Evolutionary conservation across 2,888 invertebrate genomes (phyloP).

Genomic region (Gryllus longicercus): DNA sequence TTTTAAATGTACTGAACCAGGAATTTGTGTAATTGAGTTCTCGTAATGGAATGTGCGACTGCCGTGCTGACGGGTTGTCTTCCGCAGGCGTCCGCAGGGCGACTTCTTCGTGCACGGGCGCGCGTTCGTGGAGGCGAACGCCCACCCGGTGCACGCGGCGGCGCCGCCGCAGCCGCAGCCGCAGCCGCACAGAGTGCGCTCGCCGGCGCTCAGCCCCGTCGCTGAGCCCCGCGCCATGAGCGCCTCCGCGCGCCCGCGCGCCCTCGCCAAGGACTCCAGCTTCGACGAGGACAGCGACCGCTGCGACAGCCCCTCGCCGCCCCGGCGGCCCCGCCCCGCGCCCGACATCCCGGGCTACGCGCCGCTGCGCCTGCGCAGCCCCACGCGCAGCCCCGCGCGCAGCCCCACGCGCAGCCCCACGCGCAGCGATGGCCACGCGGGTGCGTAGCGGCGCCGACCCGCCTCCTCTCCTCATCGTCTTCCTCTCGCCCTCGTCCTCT

Average conservation of each 20-base stretch:
- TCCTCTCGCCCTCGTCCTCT: too few relatives aligned
- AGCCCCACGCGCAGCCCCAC: too few relatives aligned
- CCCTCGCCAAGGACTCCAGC: background rate
- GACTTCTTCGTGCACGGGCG: background rate
- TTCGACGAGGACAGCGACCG: background rate
- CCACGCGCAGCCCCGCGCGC: too few relatives aligned
- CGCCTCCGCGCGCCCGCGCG: background rate
- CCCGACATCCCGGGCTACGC: background rate
- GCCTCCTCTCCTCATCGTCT: too few relatives aligned
- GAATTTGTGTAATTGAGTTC: too few relatives aligned
- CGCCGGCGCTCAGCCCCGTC: background rate
- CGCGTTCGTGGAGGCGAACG: conserved; percentile 22
- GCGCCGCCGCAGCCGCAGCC: background rate
- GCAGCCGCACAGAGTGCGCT: background rate
- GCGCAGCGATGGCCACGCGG: too few relatives aligned
- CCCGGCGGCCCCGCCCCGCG: too few relatives aligned
- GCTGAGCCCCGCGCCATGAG: background rate
- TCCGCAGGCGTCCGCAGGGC: background rate
- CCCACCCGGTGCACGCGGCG: background rate
- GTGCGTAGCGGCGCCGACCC: too few relatives aligned
- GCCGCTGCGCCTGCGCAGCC: background rate
- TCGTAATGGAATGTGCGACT: too few relatives aligned
- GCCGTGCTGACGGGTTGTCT: too few relatives aligned
- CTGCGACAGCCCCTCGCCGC: too few relatives aligned
- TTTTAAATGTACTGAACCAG: too few relatives aligned